Base-by-base conservation (phyloP, 1,140 invertebrate species). In the Rhyacophila brunnea region DNA sequence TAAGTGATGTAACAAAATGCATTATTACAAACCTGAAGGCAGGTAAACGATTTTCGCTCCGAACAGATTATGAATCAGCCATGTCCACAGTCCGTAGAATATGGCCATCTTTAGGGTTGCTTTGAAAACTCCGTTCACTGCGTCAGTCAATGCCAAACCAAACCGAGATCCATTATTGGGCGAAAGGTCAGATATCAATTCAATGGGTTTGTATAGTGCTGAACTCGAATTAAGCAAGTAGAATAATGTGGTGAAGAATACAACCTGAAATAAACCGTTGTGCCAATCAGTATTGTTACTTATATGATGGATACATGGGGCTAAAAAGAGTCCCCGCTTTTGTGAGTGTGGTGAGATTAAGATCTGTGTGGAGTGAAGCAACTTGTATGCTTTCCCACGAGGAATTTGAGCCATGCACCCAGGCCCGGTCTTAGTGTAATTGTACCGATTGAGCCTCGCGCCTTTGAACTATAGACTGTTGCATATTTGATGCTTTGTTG, bases 41-140 rank as follows among this genome's bases (percentile, higher is more conserved):
- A 99, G 83, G 73, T 97, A 98, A 14, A 98, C 91, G 60, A 99
- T 91, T 71, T 95, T 92, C 0, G 96, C 89, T 64, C 91, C 90
- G 74, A 99, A 99, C 1, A 99, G 72, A 63, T 93, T 95, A 70
- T 99, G 96, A 44, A 96, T 91, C 23, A 99, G 85, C 93, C 96
- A 99, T 0, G 96, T 99, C 86, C 96, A 99, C 53, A 99, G 78
- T 0, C 95, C 96, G 73, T 99, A 98, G 77, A 99, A 99, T 0
- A 91, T 82, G 2, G 94, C 91, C 84, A 99, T 94, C 80, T 99
- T 99, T 58, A 98, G 91, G 1, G 95, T 96, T 0, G 95, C 95
- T 40, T 91, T 86, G 70, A 99, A 95, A 2, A 99, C 92, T 42
- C 86, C 87, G 63, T 89, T 87, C 15, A 89, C 84, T 1, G 87